These are phyloP conservation scores for Gasterosteus aculeatus DNA, from an alignment of 2,113 vertebrate genomes.

Conservation along the genomic window DNA sequence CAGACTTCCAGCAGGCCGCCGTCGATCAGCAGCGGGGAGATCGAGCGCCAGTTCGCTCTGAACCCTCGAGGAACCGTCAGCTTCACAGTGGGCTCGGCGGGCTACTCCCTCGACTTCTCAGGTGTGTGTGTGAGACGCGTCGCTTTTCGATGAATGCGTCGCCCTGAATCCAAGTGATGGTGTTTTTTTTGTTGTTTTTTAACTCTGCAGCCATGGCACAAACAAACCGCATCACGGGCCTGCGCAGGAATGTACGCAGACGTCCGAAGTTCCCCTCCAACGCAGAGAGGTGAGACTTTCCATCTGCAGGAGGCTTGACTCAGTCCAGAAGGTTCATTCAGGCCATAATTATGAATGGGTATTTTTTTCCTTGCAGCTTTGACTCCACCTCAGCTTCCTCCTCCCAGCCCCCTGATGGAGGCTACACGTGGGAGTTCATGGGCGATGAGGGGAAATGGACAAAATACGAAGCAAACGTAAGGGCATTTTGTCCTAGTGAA, in stretches of 20 bases:
- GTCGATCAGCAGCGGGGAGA: slow-evolving; percentile 56
- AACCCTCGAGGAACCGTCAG: slow-evolving; percentile 46
- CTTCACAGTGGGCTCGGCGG: slow-evolving; percentile 48
- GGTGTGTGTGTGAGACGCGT: slow-evolving; percentile 38
- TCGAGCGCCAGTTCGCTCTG: slow-evolving; percentile 54
- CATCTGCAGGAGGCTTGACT: not conserved
- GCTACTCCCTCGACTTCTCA: slow-evolving; percentile 61
- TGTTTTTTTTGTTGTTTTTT: not conserved
- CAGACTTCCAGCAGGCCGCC: slow-evolving; percentile 38
- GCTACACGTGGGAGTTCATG: slow-evolving; percentile 73
- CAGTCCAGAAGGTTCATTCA: too few relatives aligned
- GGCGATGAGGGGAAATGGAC: slow-evolving; percentile 68
- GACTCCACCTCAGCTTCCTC: not conserved
- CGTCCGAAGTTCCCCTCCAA: slow-evolving; percentile 63
- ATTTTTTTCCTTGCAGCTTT: slow-evolving; percentile 16
- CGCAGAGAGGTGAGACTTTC: slow-evolving; percentile 24
- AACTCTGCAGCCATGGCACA: slow-evolving; percentile 69
- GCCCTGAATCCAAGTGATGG: not conserved
- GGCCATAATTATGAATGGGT: too few relatives aligned
- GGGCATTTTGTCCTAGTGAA: slow-evolving; percentile 13
- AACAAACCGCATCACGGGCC: slow-evolving; percentile 55
- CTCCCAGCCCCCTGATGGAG: slow-evolving; percentile 3
- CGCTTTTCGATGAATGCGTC: not conserved
- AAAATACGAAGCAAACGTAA: slow-evolving; percentile 72
- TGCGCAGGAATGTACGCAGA: slow-evolving; percentile 61